Base-by-base conservation (phyloP, 1,140 invertebrate genomes). In the Eciton burchellii region DNA sequence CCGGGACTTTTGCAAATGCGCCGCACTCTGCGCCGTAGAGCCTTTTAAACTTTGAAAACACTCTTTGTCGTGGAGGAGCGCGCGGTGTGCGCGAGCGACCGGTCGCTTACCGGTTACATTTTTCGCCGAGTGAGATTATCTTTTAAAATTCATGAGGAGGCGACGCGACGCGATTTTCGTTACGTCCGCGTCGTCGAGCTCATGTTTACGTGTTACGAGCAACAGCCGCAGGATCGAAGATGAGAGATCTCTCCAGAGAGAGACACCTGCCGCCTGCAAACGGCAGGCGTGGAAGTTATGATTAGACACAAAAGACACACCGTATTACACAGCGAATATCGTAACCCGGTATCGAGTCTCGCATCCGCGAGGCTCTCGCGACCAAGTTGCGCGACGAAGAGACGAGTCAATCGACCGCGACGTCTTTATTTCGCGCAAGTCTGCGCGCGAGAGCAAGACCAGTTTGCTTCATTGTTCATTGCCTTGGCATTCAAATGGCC, bases 401-500 rank as follows among this genome's bases (percentile, higher is more conserved):
- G 49, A 35, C 35, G 35, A 19, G 5, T n/a, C 16, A 19, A 9
- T n/a, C 16, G 6, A 21, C 52, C 3, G 74, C 41, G 63, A n/a
- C 16, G 65, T 70, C 35, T 70, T 45, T 70, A 79, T 68, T 79
- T 57, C 43, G 16, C 29, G 45, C 0, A 79, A 68, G 21, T 77
- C 14, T 14, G 5, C n/a, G 16, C 41, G 19, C 47, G 35, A 35
- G 35, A 6, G 66, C 79, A 24, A 2, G 14, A 8, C 47, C 60
- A 29, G 52, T 79, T 79, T 9, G 59, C 21, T 47, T 83, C 62
- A 79, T 83, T 79, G 73, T 79, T 83, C 35, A 79, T 41, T 68
- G 29, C 52, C 57, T 83, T 62, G 68, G 63, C 54, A 83, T 83
- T 83, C 41, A 79, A 83, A 83, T 83, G 57, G 45, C 35, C 41